Evolutionary conservation across 2,113 vertebrate genomes (phyloP), one percentile per base, ranked within the genome.

Genomic region (Micromys minutus): DNA sequence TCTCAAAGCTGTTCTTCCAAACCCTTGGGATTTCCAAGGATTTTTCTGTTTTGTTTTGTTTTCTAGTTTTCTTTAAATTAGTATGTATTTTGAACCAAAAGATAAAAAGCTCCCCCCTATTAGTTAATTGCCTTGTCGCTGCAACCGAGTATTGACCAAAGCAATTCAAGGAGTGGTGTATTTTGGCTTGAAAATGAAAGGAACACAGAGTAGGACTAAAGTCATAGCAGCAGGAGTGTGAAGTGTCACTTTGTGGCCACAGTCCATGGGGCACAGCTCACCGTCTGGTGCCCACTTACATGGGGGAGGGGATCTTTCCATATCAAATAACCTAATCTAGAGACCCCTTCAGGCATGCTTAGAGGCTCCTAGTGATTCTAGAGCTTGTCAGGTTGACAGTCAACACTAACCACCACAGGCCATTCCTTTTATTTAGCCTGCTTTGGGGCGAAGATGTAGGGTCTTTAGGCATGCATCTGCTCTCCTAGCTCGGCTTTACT

Each of bases 41-140:
- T 57, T 84, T 94, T 26, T 47, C 39, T 61, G 31, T 88, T 16
- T 26, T 74, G 61, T 65, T 83, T 95, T 85, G n/a, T 79, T 89
- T 91, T 91, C 77, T 61, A 91, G 71, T 89, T 96, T 95, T 92
- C 61, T 83, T 74, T 83, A 42, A 29, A 24, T 26, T 8, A 92
- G 55, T 39, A 74, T 42, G 11, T 81, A 80, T 91, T 89, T 91
- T 95, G 59, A 77, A 77, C 59, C 29, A 52, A 88, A 83, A 9
- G 19, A 88, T 22, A 72, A 57, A 91, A 83, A 45, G 1, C 59
- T 45, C 26, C 4, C 4, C 12, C 26, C 26, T 47, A 85, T 67
- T 47, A 11, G 52, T 61, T 83, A 83, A 15, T 39, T 83, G n/a
- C 15, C 55, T 61, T 61, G 26, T 61, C 31, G 57, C 15, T 61